Conservation (phyloP, 2,113 vertebrate species). For the Limanda limanda region DNA sequence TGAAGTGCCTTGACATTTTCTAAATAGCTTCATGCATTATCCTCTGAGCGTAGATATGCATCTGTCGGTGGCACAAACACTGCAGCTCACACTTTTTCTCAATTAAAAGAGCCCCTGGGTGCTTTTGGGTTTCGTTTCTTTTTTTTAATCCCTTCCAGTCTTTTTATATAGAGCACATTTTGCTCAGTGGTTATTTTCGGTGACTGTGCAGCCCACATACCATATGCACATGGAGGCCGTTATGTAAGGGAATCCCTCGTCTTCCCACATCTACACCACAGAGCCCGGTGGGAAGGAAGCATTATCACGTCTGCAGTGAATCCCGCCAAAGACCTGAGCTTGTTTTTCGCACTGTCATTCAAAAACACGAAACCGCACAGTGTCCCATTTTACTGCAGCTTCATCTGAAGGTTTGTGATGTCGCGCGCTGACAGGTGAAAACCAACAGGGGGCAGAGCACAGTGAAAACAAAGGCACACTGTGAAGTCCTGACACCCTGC, state of each 20-base stretch:
- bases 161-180: neutral
- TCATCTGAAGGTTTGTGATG: conserved; percentile 22
- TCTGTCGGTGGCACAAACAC: conserved; percentile 34
- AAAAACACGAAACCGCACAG: neutral
- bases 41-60: conserved; percentile 46
- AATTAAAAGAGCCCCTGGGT: conserved; percentile 25
- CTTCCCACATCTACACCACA: conserved; percentile 6
- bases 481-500: neutral
- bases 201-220: conserved; percentile 2
- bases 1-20: conserved; percentile 19
- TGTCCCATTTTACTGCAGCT: conserved; percentile 31
- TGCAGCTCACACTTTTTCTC: conserved; percentile 23
- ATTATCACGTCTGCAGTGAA: conserved; percentile 1
- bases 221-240: neutral
- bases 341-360: conserved; percentile 38
- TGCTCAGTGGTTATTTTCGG: conserved; percentile 18
- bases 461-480: conserved; percentile 33
- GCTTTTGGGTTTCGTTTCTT: neutral
- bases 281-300: conserved; percentile 14
- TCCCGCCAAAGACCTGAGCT: conserved; percentile 9
- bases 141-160: neutral
- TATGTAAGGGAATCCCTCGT: conserved; percentile 35
- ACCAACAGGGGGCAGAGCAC: conserved; percentile 14
- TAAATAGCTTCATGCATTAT: conserved; percentile 42
- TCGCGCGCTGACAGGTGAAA: conserved; percentile 37